Percentiles rank a stretch among this genome's conserved stretches.
phyloP scores from a whole-genome alignment of 2,888 invertebrate genomes.

The Dolichomitus sp. region DNA sequence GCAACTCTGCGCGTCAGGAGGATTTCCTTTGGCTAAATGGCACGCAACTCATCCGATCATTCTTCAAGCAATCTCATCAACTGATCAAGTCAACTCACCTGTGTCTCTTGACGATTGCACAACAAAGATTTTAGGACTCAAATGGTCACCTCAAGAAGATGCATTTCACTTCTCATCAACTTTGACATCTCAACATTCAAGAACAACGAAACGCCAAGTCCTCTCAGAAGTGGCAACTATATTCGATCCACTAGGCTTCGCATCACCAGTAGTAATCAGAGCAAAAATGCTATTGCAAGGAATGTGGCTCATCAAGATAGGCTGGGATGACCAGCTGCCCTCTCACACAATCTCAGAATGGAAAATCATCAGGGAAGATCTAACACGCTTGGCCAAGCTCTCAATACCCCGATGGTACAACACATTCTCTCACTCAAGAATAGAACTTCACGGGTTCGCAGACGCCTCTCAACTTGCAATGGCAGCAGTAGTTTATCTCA shows the following conservation, averaged over 20 bases:
- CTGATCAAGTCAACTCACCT: background rate
- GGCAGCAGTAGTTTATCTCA: conserved; percentile 53
- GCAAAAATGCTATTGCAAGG: conserved; percentile 66
- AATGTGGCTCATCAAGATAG: conserved; percentile 59
- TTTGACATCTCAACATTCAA: background rate
- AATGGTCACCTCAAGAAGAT: conserved; percentile 56
- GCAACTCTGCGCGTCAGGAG: conserved; percentile 59
- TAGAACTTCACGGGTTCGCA: conserved; percentile 62
- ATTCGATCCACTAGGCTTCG: conserved; percentile 66
- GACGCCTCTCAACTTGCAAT: conserved; percentile 63
- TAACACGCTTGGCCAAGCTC: conserved; percentile 26
- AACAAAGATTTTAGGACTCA: conserved; percentile 55
- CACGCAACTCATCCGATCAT: conserved; percentile 11
- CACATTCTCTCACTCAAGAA: background rate
- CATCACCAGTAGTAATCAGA: conserved; percentile 55
- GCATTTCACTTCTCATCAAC: conserved; percentile 38
- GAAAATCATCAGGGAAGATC: conserved; percentile 36
- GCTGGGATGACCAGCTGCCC: conserved; percentile 60
- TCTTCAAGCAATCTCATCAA: background rate
- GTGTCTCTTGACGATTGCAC: conserved; percentile 44
- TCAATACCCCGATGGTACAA: conserved; percentile 61
- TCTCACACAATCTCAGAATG: conserved; percentile 6
- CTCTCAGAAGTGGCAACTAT: conserved; percentile 17
- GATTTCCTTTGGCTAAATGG: conserved; percentile 61
- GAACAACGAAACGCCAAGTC: conserved; percentile 50